phyloP scores from a whole-genome alignment of 2,888 invertebrate species.

The Brachyopa scutellaris region DNA sequence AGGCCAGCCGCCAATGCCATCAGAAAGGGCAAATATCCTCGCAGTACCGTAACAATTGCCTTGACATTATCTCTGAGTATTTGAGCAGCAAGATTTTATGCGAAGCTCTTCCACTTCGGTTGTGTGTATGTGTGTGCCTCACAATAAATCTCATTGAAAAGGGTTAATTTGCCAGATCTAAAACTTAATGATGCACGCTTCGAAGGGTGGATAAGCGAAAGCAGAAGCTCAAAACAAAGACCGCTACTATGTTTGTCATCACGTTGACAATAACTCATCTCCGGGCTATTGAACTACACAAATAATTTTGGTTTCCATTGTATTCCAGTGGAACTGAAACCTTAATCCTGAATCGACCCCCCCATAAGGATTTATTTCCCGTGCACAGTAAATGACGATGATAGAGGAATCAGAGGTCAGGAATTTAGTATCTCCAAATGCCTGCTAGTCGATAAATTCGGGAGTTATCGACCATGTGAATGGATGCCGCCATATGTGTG shows the following conservation, averaged over 20 bases:
- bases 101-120: background rate
- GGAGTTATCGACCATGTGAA: slow-evolving; percentile 52
- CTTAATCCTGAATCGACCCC: no score
- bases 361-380: slow-evolving; percentile 58
- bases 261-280: slow-evolving; percentile 57
- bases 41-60: slow-evolving; percentile 44
- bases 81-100: slow-evolving; percentile 47
- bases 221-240: slow-evolving; percentile 3
- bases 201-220: slow-evolving; percentile 38
- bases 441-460: slow-evolving; percentile 61
- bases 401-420: slow-evolving; percentile 66
- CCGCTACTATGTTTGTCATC: slow-evolving; percentile 16
- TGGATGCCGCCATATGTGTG: slow-evolving; percentile 12
- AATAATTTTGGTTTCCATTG: slow-evolving; percentile 51
- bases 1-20: slow-evolving; percentile 47
- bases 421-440: slow-evolving; percentile 42
- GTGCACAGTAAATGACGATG: slow-evolving; percentile 49
- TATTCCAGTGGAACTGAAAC: slow-evolving; percentile 35
- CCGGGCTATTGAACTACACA: slow-evolving; percentile 62
- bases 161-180: slow-evolving; percentile 66
- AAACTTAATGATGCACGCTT: slow-evolving; percentile 59
- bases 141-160: slow-evolving; percentile 63
- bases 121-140: background rate
- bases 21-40: slow-evolving; percentile 44
- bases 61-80: slow-evolving; percentile 59